Conservation (phyloP, 2,888 invertebrate genomes). For the Dasypogon diadema region DNA sequence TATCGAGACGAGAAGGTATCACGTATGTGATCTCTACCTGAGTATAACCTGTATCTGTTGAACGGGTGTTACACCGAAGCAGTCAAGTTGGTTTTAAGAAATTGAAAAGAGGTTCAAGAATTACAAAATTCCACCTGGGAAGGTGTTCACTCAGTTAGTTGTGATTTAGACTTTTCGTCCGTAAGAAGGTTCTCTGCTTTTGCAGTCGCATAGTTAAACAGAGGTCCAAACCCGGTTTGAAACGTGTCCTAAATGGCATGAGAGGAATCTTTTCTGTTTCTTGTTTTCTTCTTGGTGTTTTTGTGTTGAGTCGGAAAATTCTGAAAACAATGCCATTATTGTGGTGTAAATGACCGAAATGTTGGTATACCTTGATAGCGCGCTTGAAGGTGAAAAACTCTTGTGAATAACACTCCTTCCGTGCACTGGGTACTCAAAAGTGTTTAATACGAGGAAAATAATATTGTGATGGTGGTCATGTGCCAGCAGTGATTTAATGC, state of each 20-base stretch:
- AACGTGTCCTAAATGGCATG: constrained; percentile 31
- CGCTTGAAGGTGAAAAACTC: too few relatives aligned
- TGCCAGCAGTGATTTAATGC: neutral
- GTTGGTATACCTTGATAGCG: too few relatives aligned
- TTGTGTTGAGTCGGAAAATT: constrained; percentile 26
- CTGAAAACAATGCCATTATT: constrained; percentile 30
- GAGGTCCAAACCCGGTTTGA: constrained; percentile 1
- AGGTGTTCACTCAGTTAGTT: constrained; percentile 37
- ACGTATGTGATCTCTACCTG: constrained; percentile 48
- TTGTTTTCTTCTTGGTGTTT: neutral
- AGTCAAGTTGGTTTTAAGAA: constrained; percentile 45
- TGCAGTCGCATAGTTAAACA: neutral
- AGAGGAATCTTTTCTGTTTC: constrained; percentile 9
- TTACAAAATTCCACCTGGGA: constrained; percentile 31
- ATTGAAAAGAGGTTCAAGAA: constrained; percentile 13
- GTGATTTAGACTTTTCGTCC: constrained; percentile 28
- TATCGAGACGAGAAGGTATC: constrained; percentile 28
- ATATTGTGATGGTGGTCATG: too few relatives aligned
- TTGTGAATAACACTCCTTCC: too few relatives aligned
- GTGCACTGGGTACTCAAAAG: too few relatives aligned
- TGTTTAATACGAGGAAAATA: too few relatives aligned
- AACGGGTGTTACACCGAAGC: constrained; percentile 24
- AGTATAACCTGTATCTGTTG: constrained; percentile 35
- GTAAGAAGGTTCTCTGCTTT: constrained; percentile 28
- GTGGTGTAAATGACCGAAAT: constrained; percentile 26